Base-by-base conservation (phyloP, 2,113 vertebrate genomes). In the Gadus chalcogrammus region DNA sequence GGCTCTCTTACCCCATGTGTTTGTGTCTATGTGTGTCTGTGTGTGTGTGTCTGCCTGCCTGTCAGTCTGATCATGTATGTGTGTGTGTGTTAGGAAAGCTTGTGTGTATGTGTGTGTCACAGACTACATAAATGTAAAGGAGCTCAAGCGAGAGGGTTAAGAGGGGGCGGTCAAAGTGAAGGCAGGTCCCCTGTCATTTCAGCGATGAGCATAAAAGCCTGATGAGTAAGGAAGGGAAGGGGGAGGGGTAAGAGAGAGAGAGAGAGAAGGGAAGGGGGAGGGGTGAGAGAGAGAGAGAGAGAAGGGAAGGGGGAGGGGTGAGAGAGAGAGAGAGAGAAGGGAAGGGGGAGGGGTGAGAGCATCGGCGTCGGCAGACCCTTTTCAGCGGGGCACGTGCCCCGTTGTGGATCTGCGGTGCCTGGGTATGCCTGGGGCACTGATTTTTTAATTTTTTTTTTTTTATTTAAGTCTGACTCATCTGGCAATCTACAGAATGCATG, bases 141-240 rank as follows among this genome's bases (percentile, higher is more conserved):
- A 59, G 52, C 65, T 35, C 61, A 1, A 53, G 42, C 60, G 22
- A 17, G 22, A 20, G 52, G 55, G 20, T 60, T 28, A 69, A 68
- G 48, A 53, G 52, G 22, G 56, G 20, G 61, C 56, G 69, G 78
- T 83, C 81, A 84, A 55, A 79, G 64, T 70, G 18, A 80, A 67
- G 77, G 68, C 38, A 48, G 68, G 62, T 18, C 68, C 79, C 65
- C 48, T 83, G 74, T 76, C 67, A 78, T 79, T 67, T 74, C 71
- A 72, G 18, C 70, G 59, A 66, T 16, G 68, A 18, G 35, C 53
- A 59, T 61, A 65, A 67, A 72, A 62, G 31, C 35, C 64, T 63
- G 67, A 72, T 71, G 67, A 61, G 61, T 35, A 38, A 31, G 68
- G 11, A 12, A 52, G 52, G 1, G 16, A 15, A 56, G n/a, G 8